Conservation (phyloP, 2,797 vertebrate genomes). For the Anas capensis region DNA sequence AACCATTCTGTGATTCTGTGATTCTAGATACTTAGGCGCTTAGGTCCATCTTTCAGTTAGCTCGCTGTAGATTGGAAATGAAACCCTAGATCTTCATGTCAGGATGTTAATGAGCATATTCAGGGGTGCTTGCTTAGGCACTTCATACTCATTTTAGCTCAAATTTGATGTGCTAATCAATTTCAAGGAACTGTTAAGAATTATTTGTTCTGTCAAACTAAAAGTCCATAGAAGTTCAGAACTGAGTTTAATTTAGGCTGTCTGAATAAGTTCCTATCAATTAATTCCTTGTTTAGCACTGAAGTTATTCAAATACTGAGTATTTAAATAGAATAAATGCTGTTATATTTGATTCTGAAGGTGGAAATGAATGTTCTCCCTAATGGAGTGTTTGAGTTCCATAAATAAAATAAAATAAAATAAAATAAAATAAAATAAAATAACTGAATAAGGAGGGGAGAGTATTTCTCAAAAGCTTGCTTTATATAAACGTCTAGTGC, state of each 20-base stretch:
- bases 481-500: rapidly evolving
- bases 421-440: background rate
- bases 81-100: background rate
- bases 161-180: rapidly evolving
- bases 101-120: background rate
- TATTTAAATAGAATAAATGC: background rate
- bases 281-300: background rate
- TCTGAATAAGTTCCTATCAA: background rate
- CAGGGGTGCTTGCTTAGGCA: background rate
- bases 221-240: background rate
- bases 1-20: no score
- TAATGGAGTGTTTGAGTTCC: background rate
- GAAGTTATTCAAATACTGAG: background rate
- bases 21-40: background rate
- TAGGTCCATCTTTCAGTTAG: background rate
- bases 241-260: background rate
- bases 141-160: background rate
- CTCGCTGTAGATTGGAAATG: background rate
- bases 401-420: background rate
- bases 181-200: background rate
- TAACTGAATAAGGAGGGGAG: background rate
- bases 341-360: background rate
- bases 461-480: background rate
- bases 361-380: background rate
- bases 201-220: background rate